Evolutionary conservation across 2,797 vertebrate species (phyloP), one percentile per base, ranked within the genome.

Genomic region (Anolis apletophallus): DNA sequence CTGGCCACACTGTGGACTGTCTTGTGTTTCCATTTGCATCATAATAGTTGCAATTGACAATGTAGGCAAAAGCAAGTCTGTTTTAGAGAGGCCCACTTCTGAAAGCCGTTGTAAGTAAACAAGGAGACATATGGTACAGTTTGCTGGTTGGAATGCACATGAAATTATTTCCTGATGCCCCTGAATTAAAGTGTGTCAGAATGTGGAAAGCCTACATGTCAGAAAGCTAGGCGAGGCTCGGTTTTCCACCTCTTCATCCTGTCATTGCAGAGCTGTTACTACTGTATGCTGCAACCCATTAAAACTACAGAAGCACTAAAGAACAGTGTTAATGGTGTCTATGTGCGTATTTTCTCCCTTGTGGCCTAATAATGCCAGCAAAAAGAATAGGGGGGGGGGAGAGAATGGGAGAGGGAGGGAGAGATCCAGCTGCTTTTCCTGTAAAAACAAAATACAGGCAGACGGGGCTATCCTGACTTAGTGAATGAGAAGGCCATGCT

Each of bases 101-200:
- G 59, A 83, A 40, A 36, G 40, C 73, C 61, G 57, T 36, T 87
- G 50, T 14, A 83, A 71, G 52, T 86, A 32, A 72, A 81, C 16
- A 52, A 11, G 50, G 29, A 50, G 54, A 17, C 1, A 64, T 73
- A 6, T 36, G 8, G 36, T 81, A n/a, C 26, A 57, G 29, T 32
- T 76, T 64, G 64, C 57, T 75, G 32, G 16, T 17, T 81, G 79
- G 52, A 75, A 36, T 34, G 17, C 57, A 67, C 21, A 9, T 76
- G 26, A 46, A 83, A 77, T 82, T 46, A 7, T 73, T 57, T 83
- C 14, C 36, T 76, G n/a, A 26, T 83, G 64, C 19, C 72, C 67
- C 23, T 50, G 29, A n/a, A 52, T 61, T 46, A n/a, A 68, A 26
- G 26, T 36, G n/a, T 75, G 54, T 78, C 29, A 26, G 21, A 19